Evolutionary conservation across 1,140 invertebrate genomes (phyloP).

Genomic region (Drosophila rufa): DNA sequence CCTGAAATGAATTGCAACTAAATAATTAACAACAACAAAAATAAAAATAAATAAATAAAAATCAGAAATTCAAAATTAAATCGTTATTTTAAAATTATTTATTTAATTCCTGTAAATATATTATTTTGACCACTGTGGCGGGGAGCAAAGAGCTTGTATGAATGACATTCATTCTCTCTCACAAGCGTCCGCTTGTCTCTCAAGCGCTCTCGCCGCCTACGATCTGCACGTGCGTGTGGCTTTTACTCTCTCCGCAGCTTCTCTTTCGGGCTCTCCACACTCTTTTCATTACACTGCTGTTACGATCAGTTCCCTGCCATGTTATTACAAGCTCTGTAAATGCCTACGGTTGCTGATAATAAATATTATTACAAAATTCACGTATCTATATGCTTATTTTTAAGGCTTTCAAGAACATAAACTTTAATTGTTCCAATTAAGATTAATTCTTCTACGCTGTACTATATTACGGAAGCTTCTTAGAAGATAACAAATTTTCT

Average conservation of each 20-base stretch:
- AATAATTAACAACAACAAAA: no score
- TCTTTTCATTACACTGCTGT: constrained; percentile 15
- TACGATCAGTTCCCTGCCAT: constrained; percentile 13
- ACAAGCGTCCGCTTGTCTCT: constrained; percentile 10
- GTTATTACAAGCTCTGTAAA: constrained; percentile 23
- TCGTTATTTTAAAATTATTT: no score
- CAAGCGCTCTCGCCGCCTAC: constrained; percentile 2
- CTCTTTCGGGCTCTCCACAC: constrained; percentile 17
- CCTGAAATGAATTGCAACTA: no score
- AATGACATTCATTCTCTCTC: constrained; percentile 62
- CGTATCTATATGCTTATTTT: neutral
- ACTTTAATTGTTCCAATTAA: neutral
- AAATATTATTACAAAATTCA: neutral
- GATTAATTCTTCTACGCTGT: neutral
- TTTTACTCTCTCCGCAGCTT: constrained; percentile 33
- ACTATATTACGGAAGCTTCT: neutral
- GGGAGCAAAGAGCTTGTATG: constrained; percentile 34
- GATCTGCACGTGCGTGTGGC: constrained; percentile 59
- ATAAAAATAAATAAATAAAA: no score
- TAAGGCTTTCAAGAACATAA: neutral
- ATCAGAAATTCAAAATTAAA: no score
- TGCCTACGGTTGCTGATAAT: neutral
- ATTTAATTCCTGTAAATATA: no score
- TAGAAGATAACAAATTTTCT: neutral
- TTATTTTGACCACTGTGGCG: neutral